These are phyloP conservation scores for Pseudochaenichthys georgianus DNA, from an alignment of 2,797 vertebrate genomes.

Conservation along the genomic window DNA sequence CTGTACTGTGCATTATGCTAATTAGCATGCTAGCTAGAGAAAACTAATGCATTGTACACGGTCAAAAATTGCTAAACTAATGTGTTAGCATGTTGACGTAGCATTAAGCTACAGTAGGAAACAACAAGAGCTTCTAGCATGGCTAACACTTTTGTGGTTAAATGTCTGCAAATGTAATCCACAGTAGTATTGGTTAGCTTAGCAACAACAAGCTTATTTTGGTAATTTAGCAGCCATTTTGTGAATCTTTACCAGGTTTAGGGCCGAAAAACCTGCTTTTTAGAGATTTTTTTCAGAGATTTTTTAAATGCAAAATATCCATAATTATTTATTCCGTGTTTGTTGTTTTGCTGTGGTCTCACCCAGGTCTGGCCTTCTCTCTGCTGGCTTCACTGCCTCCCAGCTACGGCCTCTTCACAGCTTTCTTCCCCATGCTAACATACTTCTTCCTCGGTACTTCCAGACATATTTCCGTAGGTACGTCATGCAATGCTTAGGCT, in stretches of 20 bases:
- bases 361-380: slow-evolving; percentile 91
- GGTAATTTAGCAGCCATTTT: too few species aligned
- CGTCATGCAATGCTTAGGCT: slow-evolving; percentile 57
- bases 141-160: too few species aligned
- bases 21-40: too few species aligned
- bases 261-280: neutral
- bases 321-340: neutral
- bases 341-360: neutral
- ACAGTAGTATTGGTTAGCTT: too few species aligned
- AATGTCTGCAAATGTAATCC: too few species aligned
- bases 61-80: too few species aligned
- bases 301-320: neutral
- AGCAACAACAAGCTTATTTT: neutral
- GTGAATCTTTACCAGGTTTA: neutral
- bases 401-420: slow-evolving; percentile 90
- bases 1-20: too few species aligned
- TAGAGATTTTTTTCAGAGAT: neutral
- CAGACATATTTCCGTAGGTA: slow-evolving; percentile 94
- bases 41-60: too few species aligned
- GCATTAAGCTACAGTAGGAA: too few species aligned
- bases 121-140: too few species aligned
- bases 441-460: slow-evolving; percentile 96
- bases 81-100: too few species aligned
- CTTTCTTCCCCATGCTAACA: slow-evolving; percentile 90
- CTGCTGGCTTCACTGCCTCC: slow-evolving; percentile 89